phyloP scores from a whole-genome alignment of 1,140 invertebrate genomes.

The Globodera rostochiensis region DNA sequence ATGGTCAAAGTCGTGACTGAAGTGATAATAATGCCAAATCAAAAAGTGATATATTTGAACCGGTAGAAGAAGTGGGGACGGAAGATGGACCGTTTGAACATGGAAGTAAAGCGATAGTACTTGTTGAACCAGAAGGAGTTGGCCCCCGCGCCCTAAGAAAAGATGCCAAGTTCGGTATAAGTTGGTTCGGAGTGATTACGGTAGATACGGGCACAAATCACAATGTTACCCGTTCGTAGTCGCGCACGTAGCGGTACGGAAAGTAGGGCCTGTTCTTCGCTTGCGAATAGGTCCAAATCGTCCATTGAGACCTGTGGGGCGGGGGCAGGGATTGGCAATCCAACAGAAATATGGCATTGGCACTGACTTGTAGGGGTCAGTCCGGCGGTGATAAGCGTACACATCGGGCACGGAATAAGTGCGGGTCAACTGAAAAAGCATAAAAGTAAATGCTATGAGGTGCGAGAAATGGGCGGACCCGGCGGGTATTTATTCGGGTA shows the following conservation, averaged over 20 bases:
- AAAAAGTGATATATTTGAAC: neutral
- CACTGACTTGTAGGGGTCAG: slow-evolving; percentile 33
- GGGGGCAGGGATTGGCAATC: neutral
- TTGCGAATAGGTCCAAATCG: slow-evolving; percentile 14
- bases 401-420: slow-evolving; percentile 39
- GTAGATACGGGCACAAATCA: neutral
- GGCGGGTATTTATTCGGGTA: too few species aligned
- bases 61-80: slow-evolving; percentile 27
- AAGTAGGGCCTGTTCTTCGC: slow-evolving; percentile 21
- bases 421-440: slow-evolving; percentile 23
- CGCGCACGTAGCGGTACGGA: slow-evolving; percentile 22
- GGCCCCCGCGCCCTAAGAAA: slow-evolving; percentile 19
- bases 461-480: too few species aligned
- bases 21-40: neutral
- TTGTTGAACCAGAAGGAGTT: slow-evolving; percentile 26
- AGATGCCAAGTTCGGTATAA: too few species aligned
- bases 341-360: neutral
- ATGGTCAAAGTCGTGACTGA: slow-evolving; percentile 28
- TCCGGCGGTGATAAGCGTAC: slow-evolving; percentile 32
- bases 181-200: too few species aligned
- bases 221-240: slow-evolving; percentile 19
- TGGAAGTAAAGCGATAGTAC: slow-evolving; percentile 20
- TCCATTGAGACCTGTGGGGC: slow-evolving; percentile 12
- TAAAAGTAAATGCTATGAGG: neutral
- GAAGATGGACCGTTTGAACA: slow-evolving; percentile 21